These are phyloP conservation scores for Drosophila lowei DNA, from an alignment of 1,140 invertebrate species.

Conservation along the genomic window DNA sequence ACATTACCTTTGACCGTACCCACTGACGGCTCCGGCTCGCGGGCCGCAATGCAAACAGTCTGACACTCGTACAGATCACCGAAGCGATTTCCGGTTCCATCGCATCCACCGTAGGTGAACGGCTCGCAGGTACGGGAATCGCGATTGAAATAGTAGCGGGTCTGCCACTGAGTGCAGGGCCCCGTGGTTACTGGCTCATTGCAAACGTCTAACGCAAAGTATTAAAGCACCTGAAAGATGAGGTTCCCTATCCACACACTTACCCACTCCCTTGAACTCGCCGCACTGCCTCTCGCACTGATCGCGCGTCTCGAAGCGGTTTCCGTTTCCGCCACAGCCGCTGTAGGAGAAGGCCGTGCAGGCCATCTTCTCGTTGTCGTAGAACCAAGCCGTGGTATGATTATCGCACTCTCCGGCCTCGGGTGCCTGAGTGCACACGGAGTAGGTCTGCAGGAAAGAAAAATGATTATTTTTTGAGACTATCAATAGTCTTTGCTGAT, in stretches of 20 bases:
- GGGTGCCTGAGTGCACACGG: constrained; percentile 85
- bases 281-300: constrained; percentile 92
- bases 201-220: constrained; percentile 86
- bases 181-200: constrained; percentile 86
- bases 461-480: no score
- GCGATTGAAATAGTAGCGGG: constrained; percentile 88
- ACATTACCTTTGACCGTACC: constrained; percentile 66
- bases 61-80: constrained; percentile 88
- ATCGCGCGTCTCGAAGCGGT: constrained; percentile 91
- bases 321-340: constrained; percentile 93
- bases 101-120: constrained; percentile 93
- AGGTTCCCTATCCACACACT: constrained; percentile 50
- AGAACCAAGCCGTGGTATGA: constrained; percentile 89
- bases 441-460: constrained; percentile 38
- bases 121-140: constrained; percentile 85
- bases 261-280: constrained; percentile 88
- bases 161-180: constrained; percentile 86
- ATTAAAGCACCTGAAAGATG: constrained; percentile 39
- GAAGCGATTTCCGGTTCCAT: constrained; percentile 94
- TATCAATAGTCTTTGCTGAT: no score
- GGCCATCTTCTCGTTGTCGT: constrained; percentile 85
- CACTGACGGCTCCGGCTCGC: constrained; percentile 56
- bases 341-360: constrained; percentile 91
- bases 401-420: constrained; percentile 90
- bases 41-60: constrained; percentile 84